Conservation (phyloP, 1,140 invertebrate species). For the Caligus rogercresseyi region DNA sequence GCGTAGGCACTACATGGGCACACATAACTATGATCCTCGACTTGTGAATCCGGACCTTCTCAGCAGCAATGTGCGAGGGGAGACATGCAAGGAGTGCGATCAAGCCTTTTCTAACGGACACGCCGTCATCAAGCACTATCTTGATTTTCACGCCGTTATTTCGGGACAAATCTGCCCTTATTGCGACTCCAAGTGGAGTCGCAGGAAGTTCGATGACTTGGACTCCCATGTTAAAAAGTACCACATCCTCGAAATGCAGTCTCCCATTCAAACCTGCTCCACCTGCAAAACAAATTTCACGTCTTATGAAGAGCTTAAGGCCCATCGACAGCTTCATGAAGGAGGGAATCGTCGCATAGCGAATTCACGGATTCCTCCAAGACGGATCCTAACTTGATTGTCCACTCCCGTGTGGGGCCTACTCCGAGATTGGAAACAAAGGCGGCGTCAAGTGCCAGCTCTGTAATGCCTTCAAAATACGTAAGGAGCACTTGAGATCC, state of each 20-base stretch:
- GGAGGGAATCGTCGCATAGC: background rate
- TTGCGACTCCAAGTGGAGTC: slow-evolving; percentile 1
- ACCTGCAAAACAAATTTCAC: slow-evolving; percentile 14
- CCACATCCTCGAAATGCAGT: slow-evolving; percentile 17
- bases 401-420: slow-evolving; percentile 5
- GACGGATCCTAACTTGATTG: background rate
- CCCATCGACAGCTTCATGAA: slow-evolving; percentile 9
- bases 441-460: slow-evolving; percentile 13
- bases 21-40: slow-evolving; percentile 8
- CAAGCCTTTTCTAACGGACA: background rate
- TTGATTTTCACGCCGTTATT: slow-evolving; percentile 11
- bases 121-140: slow-evolving; percentile 5
- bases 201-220: slow-evolving; percentile 5
- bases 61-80: background rate
- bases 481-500: slow-evolving; percentile 15
- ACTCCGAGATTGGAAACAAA: slow-evolving; percentile 8
- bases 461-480: slow-evolving; percentile 15
- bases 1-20: background rate
- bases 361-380: background rate
- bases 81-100: slow-evolving; percentile 4
- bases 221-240: slow-evolving; percentile 12
- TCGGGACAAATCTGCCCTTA: slow-evolving; percentile 10
- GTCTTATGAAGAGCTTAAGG: slow-evolving; percentile 4
- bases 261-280: slow-evolving; percentile 8
- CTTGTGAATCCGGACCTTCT: background rate